These are phyloP conservation scores for Xiphydria camelus DNA, from an alignment of 2,888 invertebrate genomes.

Conservation along the genomic window DNA sequence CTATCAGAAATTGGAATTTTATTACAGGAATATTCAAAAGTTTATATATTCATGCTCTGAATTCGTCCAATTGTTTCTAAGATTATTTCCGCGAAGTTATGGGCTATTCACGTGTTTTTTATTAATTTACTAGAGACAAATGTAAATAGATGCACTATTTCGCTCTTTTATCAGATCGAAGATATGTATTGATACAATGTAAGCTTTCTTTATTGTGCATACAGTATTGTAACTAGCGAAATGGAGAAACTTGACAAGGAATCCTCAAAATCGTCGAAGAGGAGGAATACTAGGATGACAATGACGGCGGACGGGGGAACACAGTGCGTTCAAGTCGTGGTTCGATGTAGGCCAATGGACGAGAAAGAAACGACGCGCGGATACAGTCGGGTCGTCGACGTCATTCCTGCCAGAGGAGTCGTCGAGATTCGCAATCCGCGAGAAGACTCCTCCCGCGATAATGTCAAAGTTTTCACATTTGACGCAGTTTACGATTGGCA, in stretches of 20 bases:
- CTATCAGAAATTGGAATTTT: no score
- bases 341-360: conserved; percentile 94
- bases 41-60: no score
- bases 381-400: conserved; percentile 78
- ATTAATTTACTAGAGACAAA: no score
- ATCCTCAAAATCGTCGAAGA: conserved; percentile 28
- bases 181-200: no score
- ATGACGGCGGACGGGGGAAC: conserved; percentile 37
- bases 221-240: neutral
- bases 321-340: conserved; percentile 93
- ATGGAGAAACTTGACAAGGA: conserved; percentile 41
- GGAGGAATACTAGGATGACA: conserved; percentile 31
- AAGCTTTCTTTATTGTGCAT: neutral
- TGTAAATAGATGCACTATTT: no score
- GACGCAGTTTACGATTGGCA: conserved; percentile 94
- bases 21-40: no score
- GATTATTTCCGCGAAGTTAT: no score
- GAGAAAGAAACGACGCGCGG: conserved; percentile 80
- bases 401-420: conserved; percentile 83
- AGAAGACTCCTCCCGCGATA: conserved; percentile 67
- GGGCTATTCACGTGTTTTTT: no score
- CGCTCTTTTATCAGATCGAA: no score
- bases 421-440: conserved; percentile 89
- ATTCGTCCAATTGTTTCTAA: no score
- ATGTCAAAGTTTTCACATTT: conserved; percentile 94